Conservation (phyloP, 1,140 invertebrate genomes). For the Phthorimaea operculella region DNA sequence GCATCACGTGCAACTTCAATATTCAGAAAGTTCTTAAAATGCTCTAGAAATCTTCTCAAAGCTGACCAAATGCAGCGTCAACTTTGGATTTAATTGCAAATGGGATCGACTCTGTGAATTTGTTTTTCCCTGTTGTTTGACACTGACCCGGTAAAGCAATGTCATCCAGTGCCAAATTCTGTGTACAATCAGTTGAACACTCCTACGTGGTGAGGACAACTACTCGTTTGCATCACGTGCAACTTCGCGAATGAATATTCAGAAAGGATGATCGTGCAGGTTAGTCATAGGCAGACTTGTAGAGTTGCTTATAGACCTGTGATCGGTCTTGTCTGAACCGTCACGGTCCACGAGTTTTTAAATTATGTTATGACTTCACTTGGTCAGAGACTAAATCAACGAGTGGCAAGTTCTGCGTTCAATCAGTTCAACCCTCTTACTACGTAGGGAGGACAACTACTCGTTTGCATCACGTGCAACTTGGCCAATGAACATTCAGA, state of each 20-base stretch:
- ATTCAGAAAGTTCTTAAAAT: too few species aligned
- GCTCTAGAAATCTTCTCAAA: too few species aligned
- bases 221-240: neutral
- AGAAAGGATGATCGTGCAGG: neutral
- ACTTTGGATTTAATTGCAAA: too few species aligned
- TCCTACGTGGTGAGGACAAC: neutral
- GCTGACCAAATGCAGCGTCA: too few species aligned
- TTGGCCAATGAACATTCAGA: neutral
- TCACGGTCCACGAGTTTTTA: too few species aligned
- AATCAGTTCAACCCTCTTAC: neutral
- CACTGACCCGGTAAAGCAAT: slow-evolving; percentile 4
- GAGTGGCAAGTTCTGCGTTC: neutral
- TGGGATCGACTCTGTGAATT: too few species aligned
- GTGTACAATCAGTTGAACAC: neutral
- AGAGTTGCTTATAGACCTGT: too few species aligned
- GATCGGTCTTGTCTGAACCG: too few species aligned
- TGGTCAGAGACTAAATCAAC: too few species aligned
- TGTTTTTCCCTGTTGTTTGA: neutral
- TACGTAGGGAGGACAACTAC: neutral
- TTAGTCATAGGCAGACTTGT: too few species aligned
- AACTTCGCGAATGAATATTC: slow-evolving; percentile 1
- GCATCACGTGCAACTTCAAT: too few species aligned
- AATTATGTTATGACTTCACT: too few species aligned
- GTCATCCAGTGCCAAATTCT: neutral
- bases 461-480: neutral